Percentiles rank a stretch among this genome's conserved stretches.
Evolutionary conservation across 2,888 invertebrate species (phyloP).

Genomic region (Perdita meconis): DNA sequence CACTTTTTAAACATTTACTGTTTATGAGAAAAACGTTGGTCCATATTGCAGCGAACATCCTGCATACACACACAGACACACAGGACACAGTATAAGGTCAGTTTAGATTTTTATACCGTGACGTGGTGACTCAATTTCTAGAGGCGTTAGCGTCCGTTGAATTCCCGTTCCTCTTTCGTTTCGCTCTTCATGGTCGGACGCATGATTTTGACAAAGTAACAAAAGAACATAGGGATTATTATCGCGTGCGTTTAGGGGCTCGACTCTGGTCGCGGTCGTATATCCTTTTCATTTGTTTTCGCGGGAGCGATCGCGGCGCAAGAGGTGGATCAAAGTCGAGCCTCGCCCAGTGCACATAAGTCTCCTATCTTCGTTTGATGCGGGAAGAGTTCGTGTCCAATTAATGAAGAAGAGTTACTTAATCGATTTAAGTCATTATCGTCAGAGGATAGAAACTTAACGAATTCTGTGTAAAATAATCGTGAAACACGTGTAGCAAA

Average conservation of each 20-base stretch:
- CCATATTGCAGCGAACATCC: no score
- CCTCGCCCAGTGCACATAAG: constrained; percentile 12
- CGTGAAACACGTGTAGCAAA: constrained; percentile 81
- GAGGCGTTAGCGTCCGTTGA: constrained; percentile 46
- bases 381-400: constrained; percentile 75
- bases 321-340: constrained; percentile 30
- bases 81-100: constrained; percentile 74
- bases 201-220: constrained; percentile 41
- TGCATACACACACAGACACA: no score
- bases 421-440: constrained; percentile 80
- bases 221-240: constrained; percentile 48
- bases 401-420: constrained; percentile 77
- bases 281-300: constrained; percentile 28
- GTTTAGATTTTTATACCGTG: constrained; percentile 83
- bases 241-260: constrained; percentile 32
- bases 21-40: no score
- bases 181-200: constrained; percentile 26
- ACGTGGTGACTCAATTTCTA: constrained; percentile 65
- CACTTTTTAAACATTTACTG: no score
- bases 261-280: constrained; percentile 22
- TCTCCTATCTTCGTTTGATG: constrained; percentile 55
- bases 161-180: constrained; percentile 43
- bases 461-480: constrained; percentile 83
- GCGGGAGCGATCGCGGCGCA: not conserved
- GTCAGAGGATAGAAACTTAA: constrained; percentile 76